phyloP scores from a whole-genome alignment of 2,113 vertebrate genomes.

The Cyphomyrus plagiostoma region DNA sequence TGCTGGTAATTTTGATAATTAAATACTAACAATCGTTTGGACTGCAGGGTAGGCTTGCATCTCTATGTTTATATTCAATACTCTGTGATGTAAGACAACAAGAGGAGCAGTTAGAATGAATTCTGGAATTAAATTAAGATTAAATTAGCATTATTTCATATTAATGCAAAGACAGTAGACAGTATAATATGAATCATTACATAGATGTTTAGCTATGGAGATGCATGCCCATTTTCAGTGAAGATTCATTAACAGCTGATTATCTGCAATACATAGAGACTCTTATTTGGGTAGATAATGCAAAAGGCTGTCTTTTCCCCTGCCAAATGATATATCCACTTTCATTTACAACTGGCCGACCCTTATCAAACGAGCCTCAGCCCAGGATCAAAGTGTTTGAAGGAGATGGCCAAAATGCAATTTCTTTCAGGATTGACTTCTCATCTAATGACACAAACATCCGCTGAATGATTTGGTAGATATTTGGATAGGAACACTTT shows the following conservation, averaged over 20 bases:
- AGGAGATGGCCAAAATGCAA: not conserved
- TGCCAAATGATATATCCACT: not conserved
- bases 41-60: not conserved
- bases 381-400: not conserved
- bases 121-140: not conserved
- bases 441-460: not conserved
- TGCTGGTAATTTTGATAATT: not conserved
- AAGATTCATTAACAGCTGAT: not conserved
- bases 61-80: not conserved
- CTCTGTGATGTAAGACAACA: not conserved
- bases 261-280: not conserved
- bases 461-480: not conserved
- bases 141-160: not conserved
- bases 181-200: not conserved
- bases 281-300: not conserved
- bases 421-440: conserved; percentile 4
- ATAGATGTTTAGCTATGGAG: not conserved
- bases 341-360: not conserved
- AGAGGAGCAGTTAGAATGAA: not conserved
- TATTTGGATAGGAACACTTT: not conserved
- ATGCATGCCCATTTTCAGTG: not conserved
- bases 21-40: not conserved
- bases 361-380: not conserved
- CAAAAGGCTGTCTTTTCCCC: not conserved
- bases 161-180: not conserved